Conservation (phyloP, 2,888 invertebrate species). For the Drosophila tripunctata region DNA sequence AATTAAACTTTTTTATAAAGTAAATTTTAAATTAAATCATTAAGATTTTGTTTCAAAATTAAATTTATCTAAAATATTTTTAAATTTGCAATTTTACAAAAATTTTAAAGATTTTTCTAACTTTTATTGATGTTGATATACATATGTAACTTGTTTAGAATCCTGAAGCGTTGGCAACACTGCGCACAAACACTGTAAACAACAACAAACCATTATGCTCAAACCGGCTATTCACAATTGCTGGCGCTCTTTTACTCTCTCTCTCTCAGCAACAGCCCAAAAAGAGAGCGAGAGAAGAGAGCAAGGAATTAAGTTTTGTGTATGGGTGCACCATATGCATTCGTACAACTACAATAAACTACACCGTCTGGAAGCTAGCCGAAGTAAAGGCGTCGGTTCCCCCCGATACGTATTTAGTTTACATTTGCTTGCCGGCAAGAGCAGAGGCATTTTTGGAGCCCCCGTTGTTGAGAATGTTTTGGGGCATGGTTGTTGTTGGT, state of each 20-base stretch:
- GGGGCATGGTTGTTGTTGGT: background rate
- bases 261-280: conserved; percentile 6
- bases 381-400: conserved; percentile 50
- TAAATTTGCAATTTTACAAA: too few relatives aligned
- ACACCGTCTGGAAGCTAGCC: conserved; percentile 56
- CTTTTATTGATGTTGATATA: too few relatives aligned
- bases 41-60: too few relatives aligned
- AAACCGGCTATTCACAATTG: conserved; percentile 53
- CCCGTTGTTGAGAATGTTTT: conserved; percentile 28
- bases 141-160: too few relatives aligned
- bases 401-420: conserved; percentile 56
- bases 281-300: conserved; percentile 22
- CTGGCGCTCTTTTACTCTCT: conserved; percentile 28
- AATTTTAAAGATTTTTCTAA: too few relatives aligned
- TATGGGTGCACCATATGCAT: conserved; percentile 22
- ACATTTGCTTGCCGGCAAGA: conserved; percentile 65
- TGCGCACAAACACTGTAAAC: conserved; percentile 16
- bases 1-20: too few relatives aligned
- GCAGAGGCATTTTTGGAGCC: conserved; percentile 44
- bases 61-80: too few relatives aligned
- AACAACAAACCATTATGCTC: conserved; percentile 29
- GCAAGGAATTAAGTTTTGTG: conserved; percentile 15
- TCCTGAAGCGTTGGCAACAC: too few relatives aligned
- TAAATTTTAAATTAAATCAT: too few relatives aligned
- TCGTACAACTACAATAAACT: conserved; percentile 20